Conservation (phyloP, 2,888 invertebrate genomes). For the Diabrotica balteata region DNA sequence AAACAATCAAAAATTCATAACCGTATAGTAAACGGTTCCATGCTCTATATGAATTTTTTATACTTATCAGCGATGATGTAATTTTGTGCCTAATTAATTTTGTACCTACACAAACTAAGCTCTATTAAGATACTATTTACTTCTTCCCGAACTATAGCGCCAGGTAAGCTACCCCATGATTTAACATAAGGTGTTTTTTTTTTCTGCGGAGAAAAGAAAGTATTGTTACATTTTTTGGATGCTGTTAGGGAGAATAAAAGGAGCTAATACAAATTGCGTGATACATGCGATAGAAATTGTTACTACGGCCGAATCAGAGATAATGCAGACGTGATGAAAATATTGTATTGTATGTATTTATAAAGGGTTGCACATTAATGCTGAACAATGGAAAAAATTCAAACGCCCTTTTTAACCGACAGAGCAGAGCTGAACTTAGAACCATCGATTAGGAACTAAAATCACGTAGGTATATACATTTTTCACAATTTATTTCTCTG, state of each 20-base stretch:
- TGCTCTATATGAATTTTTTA: conserved; percentile 26
- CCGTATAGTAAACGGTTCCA: conserved; percentile 6
- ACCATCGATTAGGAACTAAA: background rate
- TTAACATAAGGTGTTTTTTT: conserved; percentile 36
- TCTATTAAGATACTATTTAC: conserved; percentile 38
- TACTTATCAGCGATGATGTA: conserved; percentile 32
- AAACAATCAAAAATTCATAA: conserved; percentile 16
- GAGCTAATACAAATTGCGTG: conserved; percentile 48
- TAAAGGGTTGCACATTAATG: conserved; percentile 58
- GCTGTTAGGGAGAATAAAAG: conserved; percentile 45
- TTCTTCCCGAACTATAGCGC: conserved; percentile 38
- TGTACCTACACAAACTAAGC: conserved; percentile 31
- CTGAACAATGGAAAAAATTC: conserved; percentile 54
- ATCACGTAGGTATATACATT: too few relatives aligned
- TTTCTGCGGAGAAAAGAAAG: conserved; percentile 39
- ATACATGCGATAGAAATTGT: conserved; percentile 51
- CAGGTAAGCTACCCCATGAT: conserved; percentile 32
- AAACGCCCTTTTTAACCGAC: conserved; percentile 47
- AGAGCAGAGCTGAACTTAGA: conserved; percentile 9
- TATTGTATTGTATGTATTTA: conserved; percentile 56
- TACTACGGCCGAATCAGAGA: conserved; percentile 54
- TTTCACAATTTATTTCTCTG: too few relatives aligned
- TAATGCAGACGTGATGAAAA: conserved; percentile 60
- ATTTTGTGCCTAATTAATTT: conserved; percentile 45
- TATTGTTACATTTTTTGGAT: conserved; percentile 48